These are phyloP conservation scores for Hylaea fasciaria DNA, from an alignment of 2,888 invertebrate species.

Conservation along the genomic window DNA sequence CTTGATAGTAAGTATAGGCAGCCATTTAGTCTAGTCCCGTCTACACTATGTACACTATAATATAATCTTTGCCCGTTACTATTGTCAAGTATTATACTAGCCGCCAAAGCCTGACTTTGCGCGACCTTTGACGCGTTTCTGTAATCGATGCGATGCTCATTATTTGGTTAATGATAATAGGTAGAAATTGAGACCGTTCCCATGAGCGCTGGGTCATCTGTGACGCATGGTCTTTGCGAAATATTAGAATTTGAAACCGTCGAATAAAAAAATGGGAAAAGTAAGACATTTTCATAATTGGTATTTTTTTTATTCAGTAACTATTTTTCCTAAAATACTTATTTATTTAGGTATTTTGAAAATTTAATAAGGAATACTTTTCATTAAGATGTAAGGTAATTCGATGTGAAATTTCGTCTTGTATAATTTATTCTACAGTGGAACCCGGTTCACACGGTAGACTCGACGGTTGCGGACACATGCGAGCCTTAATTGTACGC, in stretches of 20 bases:
- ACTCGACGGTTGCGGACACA: slow-evolving; percentile 29
- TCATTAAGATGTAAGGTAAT: too few relatives aligned
- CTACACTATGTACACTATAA: slow-evolving; percentile 10
- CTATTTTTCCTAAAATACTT: too few relatives aligned
- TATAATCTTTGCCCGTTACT: slow-evolving; percentile 32
- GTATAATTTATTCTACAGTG: slow-evolving; percentile 18
- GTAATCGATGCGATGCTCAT: slow-evolving; percentile 61
- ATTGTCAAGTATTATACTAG: slow-evolving; percentile 47
- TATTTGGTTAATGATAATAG: slow-evolving; percentile 47
- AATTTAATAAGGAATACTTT: too few relatives aligned
- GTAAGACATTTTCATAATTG: too few relatives aligned
- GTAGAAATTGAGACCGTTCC: slow-evolving; percentile 38
- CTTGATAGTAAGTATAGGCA: not conserved
- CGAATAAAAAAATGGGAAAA: too few relatives aligned
- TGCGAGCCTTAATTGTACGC: slow-evolving; percentile 32
- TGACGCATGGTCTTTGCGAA: slow-evolving; percentile 29
- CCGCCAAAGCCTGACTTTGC: slow-evolving; percentile 63
- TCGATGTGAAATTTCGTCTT: too few relatives aligned
- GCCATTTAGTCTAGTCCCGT: not conserved
- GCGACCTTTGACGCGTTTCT: slow-evolving; percentile 55
- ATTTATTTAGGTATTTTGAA: too few relatives aligned
- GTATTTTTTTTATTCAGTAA: too few relatives aligned
- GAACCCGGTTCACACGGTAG: slow-evolving; percentile 37
- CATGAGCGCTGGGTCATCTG: slow-evolving; percentile 31
- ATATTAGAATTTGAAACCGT: slow-evolving; percentile 14